Percentiles rank a stretch among this genome's conserved stretches.
These are phyloP conservation scores for Astyanax mexicanus DNA, from an alignment of 2,797 vertebrate species.

Conservation along the genomic window DNA sequence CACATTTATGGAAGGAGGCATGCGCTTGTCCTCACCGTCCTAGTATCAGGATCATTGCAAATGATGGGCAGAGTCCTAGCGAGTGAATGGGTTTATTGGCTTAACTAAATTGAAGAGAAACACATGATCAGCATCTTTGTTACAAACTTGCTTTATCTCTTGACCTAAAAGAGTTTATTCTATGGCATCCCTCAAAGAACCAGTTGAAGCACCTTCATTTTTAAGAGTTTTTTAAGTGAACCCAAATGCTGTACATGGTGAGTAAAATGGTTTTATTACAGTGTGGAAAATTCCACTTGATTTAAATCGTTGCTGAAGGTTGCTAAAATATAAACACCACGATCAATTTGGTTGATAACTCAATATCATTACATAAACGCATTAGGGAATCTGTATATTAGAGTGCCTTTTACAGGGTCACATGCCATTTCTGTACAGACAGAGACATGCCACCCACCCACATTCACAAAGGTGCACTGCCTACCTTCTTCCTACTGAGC, in stretches of 20 bases:
- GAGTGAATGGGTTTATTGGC: no score
- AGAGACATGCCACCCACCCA: slow-evolving; percentile 8
- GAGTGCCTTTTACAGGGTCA: neutral
- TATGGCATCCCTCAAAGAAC: no score
- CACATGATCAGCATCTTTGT: no score
- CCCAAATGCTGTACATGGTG: neutral
- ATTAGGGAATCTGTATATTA: slow-evolving; percentile 12
- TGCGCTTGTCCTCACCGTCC: no score
- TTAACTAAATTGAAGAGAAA: no score
- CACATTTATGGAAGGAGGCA: no score
- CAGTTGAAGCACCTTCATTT: no score
- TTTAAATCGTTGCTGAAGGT: neutral
- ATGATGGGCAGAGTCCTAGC: no score
- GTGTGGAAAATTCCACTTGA: neutral
- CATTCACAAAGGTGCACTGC: slow-evolving; percentile 4
- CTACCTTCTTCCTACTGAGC: slow-evolving; percentile 10
- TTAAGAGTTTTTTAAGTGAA: no score
- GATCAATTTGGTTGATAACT: neutral
- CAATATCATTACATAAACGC: slow-evolving; percentile 11
- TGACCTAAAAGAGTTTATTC: no score
- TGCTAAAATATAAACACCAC: slow-evolving; percentile 7
- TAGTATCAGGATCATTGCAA: no score
- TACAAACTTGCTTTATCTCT: no score
- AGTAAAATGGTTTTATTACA: neutral
- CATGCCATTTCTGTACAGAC: slow-evolving; percentile 15